These are phyloP conservation scores for Gobiocypris rarus DNA, from an alignment of 2,113 vertebrate species.

Conservation along the genomic window DNA sequence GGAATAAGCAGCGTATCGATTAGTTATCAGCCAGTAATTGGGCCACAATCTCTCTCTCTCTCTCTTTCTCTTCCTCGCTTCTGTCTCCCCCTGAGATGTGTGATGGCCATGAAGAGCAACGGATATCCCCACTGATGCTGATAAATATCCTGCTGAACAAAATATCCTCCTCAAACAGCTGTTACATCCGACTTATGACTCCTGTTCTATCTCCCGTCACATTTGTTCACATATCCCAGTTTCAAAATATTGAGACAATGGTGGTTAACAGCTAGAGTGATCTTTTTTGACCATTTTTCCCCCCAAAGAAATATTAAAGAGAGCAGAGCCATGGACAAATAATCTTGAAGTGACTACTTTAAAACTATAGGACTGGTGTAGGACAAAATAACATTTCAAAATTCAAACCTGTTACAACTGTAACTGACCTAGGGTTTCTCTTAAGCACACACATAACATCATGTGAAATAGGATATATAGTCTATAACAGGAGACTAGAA, in stretches of 20 bases:
- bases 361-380: neutral
- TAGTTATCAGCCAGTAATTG: constrained; percentile 99
- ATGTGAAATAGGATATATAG: neutral
- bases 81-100: constrained; percentile 82
- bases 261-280: neutral
- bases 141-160: constrained; percentile 74
- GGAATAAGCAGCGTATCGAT: constrained; percentile 99
- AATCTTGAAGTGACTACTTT: no score
- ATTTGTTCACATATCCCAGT: constrained; percentile 25
- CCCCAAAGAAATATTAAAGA: no score
- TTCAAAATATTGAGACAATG: constrained; percentile 34
- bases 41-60: constrained; percentile 94
- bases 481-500: neutral
- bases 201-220: constrained; percentile 51
- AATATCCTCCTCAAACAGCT: constrained; percentile 72
- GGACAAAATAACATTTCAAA: no score
- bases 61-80: constrained; percentile 74
- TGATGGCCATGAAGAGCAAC: constrained; percentile 97
- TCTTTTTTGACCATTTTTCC: neutral
- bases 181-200: constrained; percentile 66
- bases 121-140: constrained; percentile 83
- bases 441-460: neutral
- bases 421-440: neutral
- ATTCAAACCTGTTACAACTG: no score
- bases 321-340: no score